Percentiles rank a stretch among this genome's conserved stretches.
These are phyloP conservation scores for Silurus asotus DNA, from an alignment of 2,113 vertebrate genomes.

Conservation along the genomic window DNA sequence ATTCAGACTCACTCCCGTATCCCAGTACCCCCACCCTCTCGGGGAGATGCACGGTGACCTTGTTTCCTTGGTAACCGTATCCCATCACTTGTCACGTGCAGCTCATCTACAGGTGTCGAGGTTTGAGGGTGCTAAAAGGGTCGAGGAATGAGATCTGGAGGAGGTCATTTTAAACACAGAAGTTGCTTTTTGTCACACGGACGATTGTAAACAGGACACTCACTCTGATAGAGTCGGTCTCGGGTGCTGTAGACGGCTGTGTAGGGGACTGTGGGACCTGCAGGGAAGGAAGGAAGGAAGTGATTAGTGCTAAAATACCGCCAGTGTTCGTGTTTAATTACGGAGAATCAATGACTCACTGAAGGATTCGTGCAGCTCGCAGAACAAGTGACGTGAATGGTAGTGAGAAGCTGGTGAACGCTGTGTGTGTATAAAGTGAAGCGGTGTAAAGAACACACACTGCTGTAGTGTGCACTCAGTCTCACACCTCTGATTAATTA, in stretches of 20 bases:
- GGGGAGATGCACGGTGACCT: neutral
- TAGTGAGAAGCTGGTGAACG: neutral
- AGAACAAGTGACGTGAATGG: too few relatives aligned
- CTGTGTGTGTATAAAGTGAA: neutral
- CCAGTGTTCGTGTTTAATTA: neutral
- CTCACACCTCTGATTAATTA: neutral
- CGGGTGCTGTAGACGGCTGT: slow-evolving; percentile 83
- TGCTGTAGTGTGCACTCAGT: neutral
- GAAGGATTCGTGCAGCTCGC: neutral
- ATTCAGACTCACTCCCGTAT: neutral
- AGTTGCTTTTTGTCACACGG: neutral
- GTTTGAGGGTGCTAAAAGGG: neutral
- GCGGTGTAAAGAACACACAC: too few relatives aligned
- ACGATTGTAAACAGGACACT: slow-evolving; percentile 62
- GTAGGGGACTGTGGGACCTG: slow-evolving; percentile 86
- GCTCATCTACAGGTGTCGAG: neutral
- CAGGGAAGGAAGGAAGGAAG: slow-evolving; percentile 31
- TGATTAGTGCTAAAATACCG: neutral
- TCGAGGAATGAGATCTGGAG: neutral
- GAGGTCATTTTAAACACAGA: neutral
- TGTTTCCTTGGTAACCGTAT: slow-evolving; percentile 28
- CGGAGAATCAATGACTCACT: neutral
- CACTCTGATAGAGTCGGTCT: slow-evolving; percentile 77
- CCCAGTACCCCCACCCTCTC: neutral
- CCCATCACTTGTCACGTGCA: neutral